Percentiles rank a stretch among this genome's conserved stretches.
phyloP scores from a whole-genome alignment of 30 jellyfish, hydroid and myxozoan species.

The Pelagia noctiluca region DNA sequence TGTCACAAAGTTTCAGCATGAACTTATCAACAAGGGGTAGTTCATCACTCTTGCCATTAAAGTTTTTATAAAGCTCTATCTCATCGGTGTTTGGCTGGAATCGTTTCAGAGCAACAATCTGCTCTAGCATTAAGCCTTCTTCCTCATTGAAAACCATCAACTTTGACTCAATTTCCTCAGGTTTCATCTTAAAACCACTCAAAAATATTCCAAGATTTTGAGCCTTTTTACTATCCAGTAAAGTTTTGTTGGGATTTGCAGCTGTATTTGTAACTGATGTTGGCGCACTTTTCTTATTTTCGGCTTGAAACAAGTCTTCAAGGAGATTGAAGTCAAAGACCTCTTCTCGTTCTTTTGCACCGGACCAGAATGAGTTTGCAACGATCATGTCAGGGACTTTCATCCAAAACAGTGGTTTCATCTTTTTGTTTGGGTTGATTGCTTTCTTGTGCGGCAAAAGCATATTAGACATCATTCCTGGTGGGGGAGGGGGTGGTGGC shows the following conservation, averaged over 20 bases:
- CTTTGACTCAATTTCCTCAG: conserved; percentile 77
- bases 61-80: conserved; percentile 79
- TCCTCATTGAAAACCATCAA: conserved; percentile 68
- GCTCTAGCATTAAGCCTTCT: conserved; percentile 80
- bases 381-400: conserved; percentile 85
- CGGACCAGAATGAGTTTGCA: conserved; percentile 78
- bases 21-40: conserved; percentile 77
- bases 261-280: conserved; percentile 5
- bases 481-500: conserved; percentile 90
- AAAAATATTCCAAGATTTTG: conserved; percentile 94
- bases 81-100: conserved; percentile 97
- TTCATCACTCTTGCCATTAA: conserved; percentile 60
- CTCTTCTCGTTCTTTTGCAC: conserved; percentile 64
- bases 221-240: conserved; percentile 91
- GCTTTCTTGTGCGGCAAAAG: conserved; percentile 73
- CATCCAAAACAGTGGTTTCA: conserved; percentile 93
- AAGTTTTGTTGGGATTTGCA: conserved; percentile 50
- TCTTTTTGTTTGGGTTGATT: conserved; percentile 79
- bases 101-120: conserved; percentile 81
- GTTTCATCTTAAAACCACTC: conserved; percentile 88
- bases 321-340: conserved; percentile 57
- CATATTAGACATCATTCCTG: conserved; percentile 28
- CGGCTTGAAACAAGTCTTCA: conserved; percentile 73
- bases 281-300: conserved; percentile 23
- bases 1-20: conserved; percentile 78